A percentile compares a stretch with the other conserved stretches of the same genome.
Conservation (phyloP, 2,113 vertebrate genomes). For the Equus quagga region DNA sequence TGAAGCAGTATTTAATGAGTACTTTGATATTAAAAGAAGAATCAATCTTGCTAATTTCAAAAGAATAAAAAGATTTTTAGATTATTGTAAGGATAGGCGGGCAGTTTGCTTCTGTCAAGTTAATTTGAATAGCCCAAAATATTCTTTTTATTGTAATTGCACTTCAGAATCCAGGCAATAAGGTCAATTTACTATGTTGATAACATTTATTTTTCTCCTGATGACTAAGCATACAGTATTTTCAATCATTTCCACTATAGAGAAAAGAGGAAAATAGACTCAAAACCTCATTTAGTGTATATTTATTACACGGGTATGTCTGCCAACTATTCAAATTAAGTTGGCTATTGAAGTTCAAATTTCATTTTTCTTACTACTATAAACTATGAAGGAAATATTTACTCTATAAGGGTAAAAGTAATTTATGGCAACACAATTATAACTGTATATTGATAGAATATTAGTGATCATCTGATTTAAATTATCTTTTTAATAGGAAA, state of each 20-base stretch:
- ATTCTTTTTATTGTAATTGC: neutral
- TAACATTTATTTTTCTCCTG: neutral
- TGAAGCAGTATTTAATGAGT: neutral
- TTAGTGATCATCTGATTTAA: neutral
- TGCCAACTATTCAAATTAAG: neutral
- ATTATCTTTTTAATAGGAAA: slow-evolving; percentile 16
- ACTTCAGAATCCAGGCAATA: neutral
- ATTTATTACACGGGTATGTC: neutral
- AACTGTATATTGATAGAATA: neutral
- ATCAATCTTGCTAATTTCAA: slow-evolving; percentile 16
- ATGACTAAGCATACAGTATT: neutral
- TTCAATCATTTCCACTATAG: neutral
- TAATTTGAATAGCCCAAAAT: neutral
- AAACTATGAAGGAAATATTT: neutral
- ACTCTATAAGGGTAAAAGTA: neutral
- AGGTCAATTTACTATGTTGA: neutral
- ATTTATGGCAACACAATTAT: neutral
- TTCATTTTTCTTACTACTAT: neutral
- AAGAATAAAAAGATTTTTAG: neutral
- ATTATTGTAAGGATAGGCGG: neutral
- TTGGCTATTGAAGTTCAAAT: neutral
- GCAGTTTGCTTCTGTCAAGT: neutral
- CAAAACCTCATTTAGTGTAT: neutral
- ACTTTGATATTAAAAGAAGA: slow-evolving; percentile 47
- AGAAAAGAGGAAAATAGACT: neutral